Evolutionary conservation across 2,113 vertebrate genomes (phyloP), one percentile per base, ranked within the genome.

Genomic region (Alligator sinensis): DNA sequence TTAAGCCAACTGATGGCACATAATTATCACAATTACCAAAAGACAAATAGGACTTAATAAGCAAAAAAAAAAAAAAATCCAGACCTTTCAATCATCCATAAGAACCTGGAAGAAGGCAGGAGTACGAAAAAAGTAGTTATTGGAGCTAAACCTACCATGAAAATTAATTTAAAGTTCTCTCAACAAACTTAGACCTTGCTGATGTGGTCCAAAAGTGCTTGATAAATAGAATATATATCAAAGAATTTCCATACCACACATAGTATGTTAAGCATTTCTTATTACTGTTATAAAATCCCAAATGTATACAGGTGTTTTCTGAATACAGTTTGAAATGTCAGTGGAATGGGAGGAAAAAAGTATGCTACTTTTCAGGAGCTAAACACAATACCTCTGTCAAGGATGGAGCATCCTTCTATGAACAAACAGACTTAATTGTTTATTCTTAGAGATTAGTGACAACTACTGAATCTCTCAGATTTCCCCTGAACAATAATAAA

Each of bases 1-100:
- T 92, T 82, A 95, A 94, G 34, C n/a, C 59, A 91, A 86, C 18
- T 80, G 16, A 70, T 76, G 88, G n/a, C 57, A 91, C 86, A 61
- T 88, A 94, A 95, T 96, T 94, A 93, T 70, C 81, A 88, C 62
- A 90, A 92, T 94, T 93, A 84, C 76, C 64, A 82, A 93, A 75
- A 58, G 72, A 66, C 93, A 95, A 96, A 92, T 96, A 93, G 83
- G 62, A 88, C 82, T 4, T 92, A 64, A 92, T 93, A 91, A 22
- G 17, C 47, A 61, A 84, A 89, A 89, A 88, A 82, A 77, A 94
- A 89, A 89, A 88, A 82, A 77, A 27, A 92, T 88, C 78, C 83
- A 94, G 66, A 5, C 86, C 88, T 92, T 93, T 92, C 91, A 95
- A 86, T 89, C 83, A 22, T 18, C 62, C 22, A 92, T 94, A 82